phyloP scores from a whole-genome alignment of 1,140 invertebrate genomes.

The Triops longicaudatus region DNA sequence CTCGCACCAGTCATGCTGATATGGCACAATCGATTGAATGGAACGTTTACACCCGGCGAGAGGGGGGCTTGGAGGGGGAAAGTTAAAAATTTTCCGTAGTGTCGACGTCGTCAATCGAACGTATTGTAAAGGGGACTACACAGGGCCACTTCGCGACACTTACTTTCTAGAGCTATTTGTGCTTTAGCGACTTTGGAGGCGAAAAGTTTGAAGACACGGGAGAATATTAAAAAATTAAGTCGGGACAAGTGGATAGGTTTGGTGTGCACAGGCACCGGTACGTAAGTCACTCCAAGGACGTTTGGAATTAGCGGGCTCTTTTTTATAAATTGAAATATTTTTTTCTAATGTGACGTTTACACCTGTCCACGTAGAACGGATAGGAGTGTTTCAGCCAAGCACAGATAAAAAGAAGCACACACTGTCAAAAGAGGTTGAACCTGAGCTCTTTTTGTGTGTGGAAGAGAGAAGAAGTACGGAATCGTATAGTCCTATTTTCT shows the following conservation, averaged over 20 bases:
- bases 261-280: too few relatives aligned
- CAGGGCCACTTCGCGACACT: background rate
- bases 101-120: background rate
- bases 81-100: background rate
- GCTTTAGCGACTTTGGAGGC: background rate
- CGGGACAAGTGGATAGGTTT: too few relatives aligned
- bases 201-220: too few relatives aligned
- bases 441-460: background rate
- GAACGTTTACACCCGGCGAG: background rate
- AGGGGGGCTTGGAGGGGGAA: background rate
- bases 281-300: too few relatives aligned
- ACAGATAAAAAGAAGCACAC: background rate
- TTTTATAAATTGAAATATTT: too few relatives aligned
- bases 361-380: background rate
- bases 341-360: too few relatives aligned
- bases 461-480: background rate
- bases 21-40: constrained; percentile 7
- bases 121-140: background rate
- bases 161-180: background rate
- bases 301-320: too few relatives aligned
- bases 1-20: constrained; percentile 10
- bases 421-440: background rate
- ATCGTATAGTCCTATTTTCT: background rate
- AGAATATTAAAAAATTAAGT: too few relatives aligned
- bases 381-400: background rate